These are phyloP conservation scores for Hippocampus comes DNA, from an alignment of 2,113 vertebrate species.

Conservation along the genomic window DNA sequence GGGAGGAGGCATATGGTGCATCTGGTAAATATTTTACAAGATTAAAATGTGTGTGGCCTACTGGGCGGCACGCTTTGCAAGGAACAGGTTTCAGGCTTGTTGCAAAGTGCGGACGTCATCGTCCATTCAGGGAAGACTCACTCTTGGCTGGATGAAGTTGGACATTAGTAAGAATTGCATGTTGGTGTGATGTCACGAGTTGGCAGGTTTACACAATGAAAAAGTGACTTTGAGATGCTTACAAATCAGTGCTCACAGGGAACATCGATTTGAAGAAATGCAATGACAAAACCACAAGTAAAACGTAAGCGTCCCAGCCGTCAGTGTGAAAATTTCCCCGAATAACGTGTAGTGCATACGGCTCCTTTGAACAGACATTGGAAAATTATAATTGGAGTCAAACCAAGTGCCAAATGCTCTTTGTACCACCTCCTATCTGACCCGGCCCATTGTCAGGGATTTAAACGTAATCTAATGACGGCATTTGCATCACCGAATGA, in stretches of 20 bases:
- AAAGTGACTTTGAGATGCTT: neutral
- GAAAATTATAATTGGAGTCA: constrained; percentile 70
- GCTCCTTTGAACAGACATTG: constrained; percentile 67
- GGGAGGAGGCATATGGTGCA: constrained; percentile 35
- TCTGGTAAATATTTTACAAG: constrained; percentile 19
- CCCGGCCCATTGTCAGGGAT: constrained; percentile 54
- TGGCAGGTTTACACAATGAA: neutral
- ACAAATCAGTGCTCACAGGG: neutral
- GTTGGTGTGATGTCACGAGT: neutral
- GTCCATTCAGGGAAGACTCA: neutral
- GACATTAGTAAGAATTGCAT: neutral
- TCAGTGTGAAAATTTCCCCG: neutral
- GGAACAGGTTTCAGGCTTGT: constrained; percentile 32
- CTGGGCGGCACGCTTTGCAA: constrained; percentile 11
- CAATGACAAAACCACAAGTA: neutral
- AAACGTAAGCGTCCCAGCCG: neutral
- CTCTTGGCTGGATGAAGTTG: neutral
- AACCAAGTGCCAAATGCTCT: constrained; percentile 68
- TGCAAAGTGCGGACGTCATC: constrained; percentile 35
- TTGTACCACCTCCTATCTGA: constrained; percentile 60
- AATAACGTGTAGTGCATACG: constrained; percentile 28
- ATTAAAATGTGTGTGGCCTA: constrained; percentile 8
- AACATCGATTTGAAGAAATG: neutral
- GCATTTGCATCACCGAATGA: constrained; percentile 56
- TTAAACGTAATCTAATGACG: constrained; percentile 74